Evolutionary conservation across 1,140 invertebrate species (phyloP), one percentile per base, ranked within the genome.

Genomic region (Procambarus clarkii): DNA sequence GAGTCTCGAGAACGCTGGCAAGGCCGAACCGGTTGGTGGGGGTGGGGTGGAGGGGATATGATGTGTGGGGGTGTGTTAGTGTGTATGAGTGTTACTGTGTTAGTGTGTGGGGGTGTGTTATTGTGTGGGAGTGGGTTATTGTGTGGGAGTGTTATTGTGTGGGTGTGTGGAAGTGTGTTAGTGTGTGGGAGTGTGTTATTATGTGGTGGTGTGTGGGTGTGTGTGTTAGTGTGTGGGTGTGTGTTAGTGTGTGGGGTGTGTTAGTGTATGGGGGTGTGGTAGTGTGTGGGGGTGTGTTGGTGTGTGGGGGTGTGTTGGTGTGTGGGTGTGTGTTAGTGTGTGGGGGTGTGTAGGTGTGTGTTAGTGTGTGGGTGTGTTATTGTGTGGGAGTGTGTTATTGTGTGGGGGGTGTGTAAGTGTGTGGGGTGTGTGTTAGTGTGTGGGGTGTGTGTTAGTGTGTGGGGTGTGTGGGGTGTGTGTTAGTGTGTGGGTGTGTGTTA

Each of bases 1-100:
- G 88, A 91, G 88, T 69, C 82, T 91, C 34, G 88, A 91, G 83
- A 91, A 91, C 50, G 88, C 88, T 91, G 88, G 88, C 74, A 91
- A 91, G 69, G 45, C 88, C 21, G 88, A 91, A 83, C 88, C 88
- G 88, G 88, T 91, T 91, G 88, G 88, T 91, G 88, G 87, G 69
- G 76, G 69, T 50, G 18, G 46, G 86, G 5, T 60, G 45, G 54
- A 58, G 3, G 81, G n/a, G n/a, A 58, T 4, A 13, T 58, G 54
- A 58, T 58, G 54, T 58, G 54, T 58, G 54, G 4, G 54, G 54
- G 54, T 58, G 5, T 7, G 11, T 58, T 7, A 13, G 54, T 4
- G 54, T 58, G 44, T 45, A 11, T 58, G 58, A 24, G 80, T 13
- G 3, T 21, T 50, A n/a, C 3, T 3, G 50, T 11, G 24, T 50